These are phyloP conservation scores for Apis cerana DNA, from an alignment of 1,140 invertebrate species.

Conservation along the genomic window DNA sequence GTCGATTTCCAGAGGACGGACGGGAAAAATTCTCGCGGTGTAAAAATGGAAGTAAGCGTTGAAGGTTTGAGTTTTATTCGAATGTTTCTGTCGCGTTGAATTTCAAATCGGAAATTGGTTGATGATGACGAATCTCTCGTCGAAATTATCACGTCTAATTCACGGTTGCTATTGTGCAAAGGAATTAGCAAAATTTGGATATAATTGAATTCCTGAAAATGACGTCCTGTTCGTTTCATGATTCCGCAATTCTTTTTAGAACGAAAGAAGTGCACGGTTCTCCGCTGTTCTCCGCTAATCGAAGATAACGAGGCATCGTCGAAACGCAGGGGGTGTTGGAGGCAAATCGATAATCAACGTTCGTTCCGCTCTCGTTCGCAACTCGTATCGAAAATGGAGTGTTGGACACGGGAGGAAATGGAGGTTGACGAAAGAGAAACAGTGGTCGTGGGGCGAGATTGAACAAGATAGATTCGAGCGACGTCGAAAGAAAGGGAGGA, in stretches of 20 bases:
- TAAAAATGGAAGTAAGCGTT: background rate
- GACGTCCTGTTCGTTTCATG: too few species aligned
- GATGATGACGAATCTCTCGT: too few species aligned
- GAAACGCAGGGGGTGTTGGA: too few species aligned
- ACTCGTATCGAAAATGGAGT: constrained; percentile 27
- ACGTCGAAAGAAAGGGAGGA: constrained; percentile 32
- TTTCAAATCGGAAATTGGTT: too few species aligned
- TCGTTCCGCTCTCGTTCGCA: background rate
- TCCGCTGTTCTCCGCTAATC: too few species aligned
- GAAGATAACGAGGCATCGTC: background rate
- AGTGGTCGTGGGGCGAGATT: background rate
- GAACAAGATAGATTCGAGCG: constrained; percentile 1
- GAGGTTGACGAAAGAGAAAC: constrained; percentile 28
- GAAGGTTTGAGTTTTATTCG: background rate
- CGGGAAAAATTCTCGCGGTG: too few species aligned
- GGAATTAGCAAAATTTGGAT: too few species aligned
- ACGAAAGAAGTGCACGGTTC: background rate
- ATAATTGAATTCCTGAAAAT: too few species aligned
- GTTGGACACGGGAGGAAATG: constrained; percentile 28
- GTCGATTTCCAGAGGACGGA: too few species aligned
- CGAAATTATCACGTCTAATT: too few species aligned
- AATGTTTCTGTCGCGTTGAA: too few species aligned
- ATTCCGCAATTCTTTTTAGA: background rate
- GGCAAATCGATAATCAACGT: constrained; percentile 23
- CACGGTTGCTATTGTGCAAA: too few species aligned